A percentile compares a stretch with the other conserved stretches of the same genome.
phyloP scores from a whole-genome alignment of 2,113 vertebrate genomes.

The Cebidichthys violaceus region DNA sequence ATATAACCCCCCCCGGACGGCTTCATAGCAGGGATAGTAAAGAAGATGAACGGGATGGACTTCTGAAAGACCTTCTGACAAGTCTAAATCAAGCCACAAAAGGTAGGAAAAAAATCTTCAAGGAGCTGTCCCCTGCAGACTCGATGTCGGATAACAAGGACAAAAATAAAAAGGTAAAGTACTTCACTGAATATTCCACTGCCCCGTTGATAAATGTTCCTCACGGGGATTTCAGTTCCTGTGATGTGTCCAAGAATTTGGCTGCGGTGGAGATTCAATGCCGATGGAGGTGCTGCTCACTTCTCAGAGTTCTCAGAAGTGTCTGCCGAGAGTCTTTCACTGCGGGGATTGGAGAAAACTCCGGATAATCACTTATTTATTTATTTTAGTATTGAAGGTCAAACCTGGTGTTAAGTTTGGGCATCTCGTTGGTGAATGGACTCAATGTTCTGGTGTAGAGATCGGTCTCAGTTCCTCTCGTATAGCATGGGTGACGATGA shows the following conservation, averaged over 20 bases:
- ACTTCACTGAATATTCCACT: conserved; percentile 46
- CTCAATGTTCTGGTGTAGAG: conserved; percentile 71
- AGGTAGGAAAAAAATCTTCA: conserved; percentile 49
- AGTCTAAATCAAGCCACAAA: conserved; percentile 62
- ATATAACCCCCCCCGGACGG: conserved; percentile 48
- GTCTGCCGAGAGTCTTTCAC: conserved; percentile 27
- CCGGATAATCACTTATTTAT: neutral
- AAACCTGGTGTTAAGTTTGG: conserved; percentile 41
- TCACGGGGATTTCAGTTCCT: conserved; percentile 36
- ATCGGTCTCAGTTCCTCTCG: conserved; percentile 66
- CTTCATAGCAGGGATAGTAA: conserved; percentile 49
- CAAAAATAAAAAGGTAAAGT: conserved; percentile 29
- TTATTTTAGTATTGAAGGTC: conserved; percentile 39
- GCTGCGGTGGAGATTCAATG: conserved; percentile 48
- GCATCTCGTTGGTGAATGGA: conserved; percentile 61
- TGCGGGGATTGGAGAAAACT: conserved; percentile 30
- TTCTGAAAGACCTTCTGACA: conserved; percentile 63
- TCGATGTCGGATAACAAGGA: conserved; percentile 14
- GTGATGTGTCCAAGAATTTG: conserved; percentile 36
- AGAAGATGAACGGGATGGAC: conserved; percentile 62
- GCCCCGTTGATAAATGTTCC: conserved; percentile 35
- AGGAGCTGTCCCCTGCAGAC: conserved; percentile 34
- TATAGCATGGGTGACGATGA: conserved; percentile 63
- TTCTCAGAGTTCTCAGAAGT: conserved; percentile 48
- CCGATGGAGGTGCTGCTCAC: conserved; percentile 47